Conservation (phyloP, 1,140 invertebrate species). For the Hormaphis cornu region DNA sequence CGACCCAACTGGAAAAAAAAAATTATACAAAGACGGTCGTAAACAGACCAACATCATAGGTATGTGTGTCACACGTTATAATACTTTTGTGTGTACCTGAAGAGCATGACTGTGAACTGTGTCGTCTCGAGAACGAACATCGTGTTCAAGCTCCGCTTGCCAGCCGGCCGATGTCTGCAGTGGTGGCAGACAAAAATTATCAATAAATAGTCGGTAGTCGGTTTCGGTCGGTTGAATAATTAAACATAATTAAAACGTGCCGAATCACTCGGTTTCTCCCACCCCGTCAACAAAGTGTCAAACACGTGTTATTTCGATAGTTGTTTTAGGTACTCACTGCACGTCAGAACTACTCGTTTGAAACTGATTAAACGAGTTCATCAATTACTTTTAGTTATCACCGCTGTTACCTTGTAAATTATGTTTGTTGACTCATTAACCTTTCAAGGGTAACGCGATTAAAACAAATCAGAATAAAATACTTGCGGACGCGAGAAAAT, state of each 20-base stretch:
- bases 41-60: too few species aligned
- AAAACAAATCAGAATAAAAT: neutral
- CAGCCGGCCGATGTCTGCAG: neutral
- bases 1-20: neutral
- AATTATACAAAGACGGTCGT: too few species aligned
- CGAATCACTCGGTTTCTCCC: neutral
- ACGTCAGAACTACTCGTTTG: too few species aligned
- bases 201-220: neutral
- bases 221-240: neutral
- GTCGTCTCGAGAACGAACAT: neutral
- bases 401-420: neutral
- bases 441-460: neutral
- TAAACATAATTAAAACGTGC: neutral
- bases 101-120: neutral
- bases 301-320: neutral
- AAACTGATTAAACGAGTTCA: neutral
- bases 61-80: too few species aligned
- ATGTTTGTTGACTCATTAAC: neutral
- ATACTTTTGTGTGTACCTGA: too few species aligned
- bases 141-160: neutral
- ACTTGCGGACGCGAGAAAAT: neutral
- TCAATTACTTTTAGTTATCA: neutral
- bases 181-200: neutral
- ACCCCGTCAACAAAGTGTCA: neutral
- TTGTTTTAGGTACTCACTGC: too few species aligned